Base-by-base conservation (phyloP, 1,140 invertebrate species). In the Rhopalosiphum maidis region DNA sequence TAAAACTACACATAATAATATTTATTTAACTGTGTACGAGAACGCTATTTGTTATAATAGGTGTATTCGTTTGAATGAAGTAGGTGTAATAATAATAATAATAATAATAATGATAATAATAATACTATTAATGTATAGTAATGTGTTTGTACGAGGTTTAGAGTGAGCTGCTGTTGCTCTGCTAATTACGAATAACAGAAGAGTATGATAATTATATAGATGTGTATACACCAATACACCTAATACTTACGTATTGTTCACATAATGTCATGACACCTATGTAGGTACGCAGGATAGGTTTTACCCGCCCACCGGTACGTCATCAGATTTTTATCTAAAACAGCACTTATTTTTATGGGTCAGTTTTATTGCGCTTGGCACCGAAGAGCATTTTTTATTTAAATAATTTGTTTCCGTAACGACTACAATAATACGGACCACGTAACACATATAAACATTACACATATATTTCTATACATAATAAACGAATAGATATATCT, bases 341-440 rank as follows among this genome's bases (percentile, higher is more conserved):
- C 88, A 60, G 88, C 88, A 90, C 51, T 90, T 90, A 60, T 90
- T 90, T 90, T 90, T 90, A 90, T 90, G 88, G 23, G 22, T 43
- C 22, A 35, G 35, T 90, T 90, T 90, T 90, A 90, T 90, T 90
- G 54, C 88, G 54, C 41, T 55, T 90, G 88, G 88, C 88, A 60
- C 35, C 54, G 22, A 60, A 41, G 25, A 54, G 21, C 87, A 25
- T 41, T 90, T 90, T 90, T 90, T 60, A 60, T 90, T 60, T 35
- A 90, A 60, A 90, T 60, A 60, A 90, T 90, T 60, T 60, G 88
- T 90, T 60, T 41, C 11, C 21, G 48, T 89, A 54, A 87, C 87
- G 87, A 54, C n/a, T n/a, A 30, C n/a, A 9, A 83, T 85, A 85
- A 41, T 41, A 25, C 48, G 3, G 48, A 51, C 48, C 48, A 51